phyloP scores from a whole-genome alignment of 2,888 invertebrate species.

The Aleiodes alternator region DNA sequence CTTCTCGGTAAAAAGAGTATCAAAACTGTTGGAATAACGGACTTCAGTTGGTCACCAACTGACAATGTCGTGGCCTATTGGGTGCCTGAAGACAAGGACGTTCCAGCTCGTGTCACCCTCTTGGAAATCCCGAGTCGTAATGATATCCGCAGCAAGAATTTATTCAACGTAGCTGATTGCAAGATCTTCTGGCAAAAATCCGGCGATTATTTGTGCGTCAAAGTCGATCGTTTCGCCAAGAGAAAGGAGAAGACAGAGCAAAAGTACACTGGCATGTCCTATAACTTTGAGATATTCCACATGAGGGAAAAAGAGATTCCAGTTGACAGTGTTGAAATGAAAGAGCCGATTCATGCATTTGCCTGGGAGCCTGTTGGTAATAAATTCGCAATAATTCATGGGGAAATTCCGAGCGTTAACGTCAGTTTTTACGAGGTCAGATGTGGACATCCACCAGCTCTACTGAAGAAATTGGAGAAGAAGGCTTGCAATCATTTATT shows the following conservation, averaged over 20 bases:
- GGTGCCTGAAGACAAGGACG: conserved; percentile 98
- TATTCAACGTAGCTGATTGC: conserved; percentile 98
- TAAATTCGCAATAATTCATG: conserved; percentile 97
- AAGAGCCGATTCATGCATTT: conserved; percentile 94
- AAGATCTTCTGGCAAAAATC: conserved; percentile 99
- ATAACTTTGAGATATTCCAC: conserved; percentile 99
- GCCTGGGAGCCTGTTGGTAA: conserved; percentile 99
- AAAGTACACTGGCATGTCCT: conserved; percentile 97
- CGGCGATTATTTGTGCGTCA: conserved; percentile 98
- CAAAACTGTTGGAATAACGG: conserved; percentile 91
- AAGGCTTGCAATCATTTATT: conserved; percentile 93
- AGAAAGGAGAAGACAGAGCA: conserved; percentile 95
- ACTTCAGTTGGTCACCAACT: conserved; percentile 98
- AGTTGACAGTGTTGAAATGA: conserved; percentile 97
- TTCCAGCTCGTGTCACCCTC: conserved; percentile 95
- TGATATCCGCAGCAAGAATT: conserved; percentile 93
- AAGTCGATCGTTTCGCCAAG: conserved; percentile 92
- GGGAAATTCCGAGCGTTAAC: conserved; percentile 89
- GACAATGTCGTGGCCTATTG: conserved; percentile 98
- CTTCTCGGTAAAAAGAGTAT: conserved; percentile 96
- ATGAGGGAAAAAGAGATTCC: conserved; percentile 98
- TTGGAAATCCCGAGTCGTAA: conserved; percentile 93
- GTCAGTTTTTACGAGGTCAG: conserved; percentile 96
- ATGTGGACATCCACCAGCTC: conserved; percentile 90
- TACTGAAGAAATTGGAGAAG: conserved; percentile 86